phyloP scores from a whole-genome alignment of 2,113 vertebrate species.

The Proterorhinus semilunaris region DNA sequence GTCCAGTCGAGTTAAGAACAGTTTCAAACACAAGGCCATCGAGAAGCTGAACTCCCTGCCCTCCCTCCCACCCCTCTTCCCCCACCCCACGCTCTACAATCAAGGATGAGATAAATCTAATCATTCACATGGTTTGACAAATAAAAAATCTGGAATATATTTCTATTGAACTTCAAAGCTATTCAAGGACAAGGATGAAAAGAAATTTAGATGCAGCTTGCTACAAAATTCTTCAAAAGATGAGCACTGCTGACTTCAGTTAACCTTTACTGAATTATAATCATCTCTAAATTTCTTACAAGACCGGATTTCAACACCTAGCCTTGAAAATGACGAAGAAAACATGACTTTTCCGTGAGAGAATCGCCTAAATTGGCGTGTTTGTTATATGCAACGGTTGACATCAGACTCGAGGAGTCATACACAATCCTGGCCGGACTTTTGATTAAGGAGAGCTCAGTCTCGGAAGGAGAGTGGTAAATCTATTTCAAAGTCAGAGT shows the following conservation, averaged over 20 bases:
- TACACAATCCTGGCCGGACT: not conserved
- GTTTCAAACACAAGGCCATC: too few relatives aligned
- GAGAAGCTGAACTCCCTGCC: too few relatives aligned
- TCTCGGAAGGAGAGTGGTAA: not conserved
- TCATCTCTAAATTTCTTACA: not conserved
- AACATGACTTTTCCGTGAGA: not conserved
- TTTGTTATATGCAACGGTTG: not conserved
- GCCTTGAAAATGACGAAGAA: not conserved
- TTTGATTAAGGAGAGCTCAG: not conserved
- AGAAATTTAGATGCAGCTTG: not conserved
- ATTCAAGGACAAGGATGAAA: not conserved
- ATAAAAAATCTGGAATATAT: not conserved
- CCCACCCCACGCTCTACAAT: too few relatives aligned
- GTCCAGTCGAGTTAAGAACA: too few relatives aligned
- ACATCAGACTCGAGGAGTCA: not conserved
- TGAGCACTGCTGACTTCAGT: not conserved
- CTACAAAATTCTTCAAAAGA: conserved; percentile 3
- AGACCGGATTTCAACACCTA: not conserved
- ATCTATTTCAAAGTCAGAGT: conserved; percentile 21
- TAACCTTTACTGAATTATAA: conserved; percentile 8
- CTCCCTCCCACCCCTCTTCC: too few relatives aligned
- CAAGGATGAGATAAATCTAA: too few relatives aligned
- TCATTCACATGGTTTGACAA: not conserved
- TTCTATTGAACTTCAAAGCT: not conserved
- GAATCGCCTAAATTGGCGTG: not conserved